Base-by-base conservation (phyloP, 1,140 invertebrate species). In the Eulimnadia texana region DNA sequence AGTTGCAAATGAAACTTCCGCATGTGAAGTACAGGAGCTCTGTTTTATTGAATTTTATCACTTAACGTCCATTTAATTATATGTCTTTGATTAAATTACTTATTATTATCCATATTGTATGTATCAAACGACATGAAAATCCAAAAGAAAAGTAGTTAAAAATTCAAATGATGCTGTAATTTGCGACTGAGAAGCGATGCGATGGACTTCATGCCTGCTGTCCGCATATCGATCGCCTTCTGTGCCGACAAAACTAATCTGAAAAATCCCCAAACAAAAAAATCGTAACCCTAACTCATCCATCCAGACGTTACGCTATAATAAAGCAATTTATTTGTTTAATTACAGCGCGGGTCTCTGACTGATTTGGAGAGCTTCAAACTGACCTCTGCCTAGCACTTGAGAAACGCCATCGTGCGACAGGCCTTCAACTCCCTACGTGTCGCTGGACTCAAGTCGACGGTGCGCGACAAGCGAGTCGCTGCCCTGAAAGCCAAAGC, bases 291-390 rank as follows among this genome's bases (percentile, higher is more conserved):
- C n/a, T n/a, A n/a, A n/a, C n/a, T n/a, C n/a, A n/a, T n/a, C n/a
- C n/a, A n/a, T n/a, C n/a, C n/a, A n/a, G n/a, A n/a, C n/a, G n/a
- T n/a, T n/a, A n/a, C n/a, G 54, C 19, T 33, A 20, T 66, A 67
- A 64, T 63, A 63, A 68, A 67, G 65, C 16, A 29, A 57, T 58
- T 16, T 11, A 16, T 65, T 20, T 66, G 70, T 67, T 68, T 70
- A 60, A 66, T 80, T 82, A 56, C 72, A 92, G 86, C 83, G 90
- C 64, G 78, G 81, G 6, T 77, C 81, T 64, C 80, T 98, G 73
- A 88, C 83, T 50, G 95, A 99, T 71, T 97, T 93, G 71, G 95
- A 98, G 69, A 80, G 95, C 57, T 99, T 96, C 79, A 97, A 97
- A 74, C 72, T 99, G 64, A 84, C 88, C 67, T 84, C 85, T 70